Base-by-base conservation (phyloP, 2,113 vertebrate genomes). In the Microtus montanus region DNA sequence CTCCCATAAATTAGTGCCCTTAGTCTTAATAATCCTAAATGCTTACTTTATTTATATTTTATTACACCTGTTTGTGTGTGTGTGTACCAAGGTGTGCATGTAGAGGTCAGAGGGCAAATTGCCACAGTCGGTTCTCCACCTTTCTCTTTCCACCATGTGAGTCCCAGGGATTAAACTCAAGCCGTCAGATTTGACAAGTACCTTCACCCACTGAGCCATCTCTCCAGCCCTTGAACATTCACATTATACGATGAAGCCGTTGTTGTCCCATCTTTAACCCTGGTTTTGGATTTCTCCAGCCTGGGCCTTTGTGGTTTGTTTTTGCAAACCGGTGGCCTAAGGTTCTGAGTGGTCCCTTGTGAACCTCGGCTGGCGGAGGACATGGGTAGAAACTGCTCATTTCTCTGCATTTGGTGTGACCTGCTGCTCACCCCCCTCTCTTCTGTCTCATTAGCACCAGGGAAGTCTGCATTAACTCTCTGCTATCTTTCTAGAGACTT, bases 401-500 rank as follows among this genome's bases (percentile, higher is more conserved):
- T 54, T 68, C 44, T 66, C 33, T 5, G 6, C 5, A 7, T 33
- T 61, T 2, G 0, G 13, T 4, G 35, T 70, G 24, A 58, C 52
- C 11, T 35, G 66, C 22, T 33, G 28, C 66, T 61, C 78, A 38
- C 24, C 7, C 15, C 19, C 17, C 26, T 15, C 26, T 4, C 28
- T 14, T 7, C 74, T 71, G 22, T 64, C 68, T 17, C 54, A 15
- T 22, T 38, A 78, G 19, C 54, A 30, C 8, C 20, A 17, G 19
- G 28, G 17, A 8, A 38, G 22, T 47, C 73, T 71, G 47, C n/a
- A 52, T 0, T 47, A 78, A 87, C 35, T 35, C 8, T 20, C 28
- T 35, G 11, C 66, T 94, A 12, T 77, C 82, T 96, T 78, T 70
- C 82, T 87, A 11, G 52, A 87, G 84, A 84, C 49, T 78, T 64